Conservation (phyloP, 2,797 vertebrate genomes). For the Argentina silus region DNA sequence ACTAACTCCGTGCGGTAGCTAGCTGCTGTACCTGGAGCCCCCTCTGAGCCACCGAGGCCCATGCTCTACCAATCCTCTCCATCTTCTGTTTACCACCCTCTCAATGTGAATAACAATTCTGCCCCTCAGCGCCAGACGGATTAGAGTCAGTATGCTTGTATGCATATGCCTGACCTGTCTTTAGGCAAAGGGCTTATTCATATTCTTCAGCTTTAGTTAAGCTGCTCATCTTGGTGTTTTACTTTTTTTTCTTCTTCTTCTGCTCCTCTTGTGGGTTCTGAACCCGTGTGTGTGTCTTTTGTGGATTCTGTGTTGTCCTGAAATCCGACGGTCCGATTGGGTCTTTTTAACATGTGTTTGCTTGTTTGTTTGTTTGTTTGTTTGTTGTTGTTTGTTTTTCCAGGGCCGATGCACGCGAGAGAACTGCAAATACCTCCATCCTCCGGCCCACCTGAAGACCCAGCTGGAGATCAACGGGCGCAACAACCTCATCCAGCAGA, state of each 20-base stretch:
- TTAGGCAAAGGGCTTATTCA: constrained; percentile 39
- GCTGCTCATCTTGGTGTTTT: constrained; percentile 9
- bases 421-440: constrained; percentile 98
- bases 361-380: too few species aligned
- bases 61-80: neutral
- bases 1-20: too few species aligned
- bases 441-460: constrained; percentile 95
- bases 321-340: neutral
- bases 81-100: constrained; percentile 25
- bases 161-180: constrained; percentile 38
- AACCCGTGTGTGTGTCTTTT: neutral
- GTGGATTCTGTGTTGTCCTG: neutral
- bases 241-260: constrained; percentile 18
- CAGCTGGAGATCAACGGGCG: constrained; percentile 97
- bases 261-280: too few species aligned
- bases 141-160: constrained; percentile 22
- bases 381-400: neutral
- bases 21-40: neutral
- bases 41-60: neutral
- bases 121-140: constrained; percentile 41
- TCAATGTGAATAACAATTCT: constrained; percentile 50
- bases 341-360: neutral
- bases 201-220: neutral
- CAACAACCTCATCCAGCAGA: constrained; percentile 97
- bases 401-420: constrained; percentile 95